Percentiles rank a stretch among this genome's conserved stretches.
phyloP scores from a whole-genome alignment of 2,113 vertebrate species.

The Labeo rohita region DNA sequence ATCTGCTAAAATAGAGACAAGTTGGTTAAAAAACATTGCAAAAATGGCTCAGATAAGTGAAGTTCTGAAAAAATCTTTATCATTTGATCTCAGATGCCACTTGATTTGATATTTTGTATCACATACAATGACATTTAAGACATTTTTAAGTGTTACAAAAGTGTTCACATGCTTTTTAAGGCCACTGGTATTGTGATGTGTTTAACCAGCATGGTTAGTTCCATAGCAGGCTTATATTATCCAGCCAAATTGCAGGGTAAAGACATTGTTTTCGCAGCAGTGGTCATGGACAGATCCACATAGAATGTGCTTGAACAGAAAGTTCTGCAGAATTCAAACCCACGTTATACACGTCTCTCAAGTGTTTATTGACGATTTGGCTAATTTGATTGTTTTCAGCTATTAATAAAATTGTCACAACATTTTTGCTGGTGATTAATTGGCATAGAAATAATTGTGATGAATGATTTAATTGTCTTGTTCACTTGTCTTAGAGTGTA shows the following conservation, averaged over 20 bases:
- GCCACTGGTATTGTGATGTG: neutral
- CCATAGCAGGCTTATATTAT: constrained; percentile 4
- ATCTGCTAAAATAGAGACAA: neutral
- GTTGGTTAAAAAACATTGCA: neutral
- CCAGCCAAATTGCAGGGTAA: neutral
- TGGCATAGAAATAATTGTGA: constrained; percentile 8
- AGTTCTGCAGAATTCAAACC: neutral
- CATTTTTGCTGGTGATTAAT: neutral
- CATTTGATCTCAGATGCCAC: neutral
- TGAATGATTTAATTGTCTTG: neutral
- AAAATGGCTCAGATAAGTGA: neutral
- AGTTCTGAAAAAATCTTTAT: neutral
- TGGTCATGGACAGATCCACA: neutral
- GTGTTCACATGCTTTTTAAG: neutral
- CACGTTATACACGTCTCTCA: neutral
- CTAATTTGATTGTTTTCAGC: neutral
- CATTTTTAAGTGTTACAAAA: neutral
- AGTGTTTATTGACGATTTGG: neutral
- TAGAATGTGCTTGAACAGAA: neutral
- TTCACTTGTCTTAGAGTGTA: neutral
- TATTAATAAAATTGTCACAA: neutral
- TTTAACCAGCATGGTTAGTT: neutral
- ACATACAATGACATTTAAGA: neutral
- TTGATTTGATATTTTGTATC: neutral
- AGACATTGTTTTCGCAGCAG: neutral